A percentile compares a stretch with the other conserved stretches of the same genome.
phyloP scores from a whole-genome alignment of 2,113 vertebrate genomes.

The Hemicordylus capensis region DNA sequence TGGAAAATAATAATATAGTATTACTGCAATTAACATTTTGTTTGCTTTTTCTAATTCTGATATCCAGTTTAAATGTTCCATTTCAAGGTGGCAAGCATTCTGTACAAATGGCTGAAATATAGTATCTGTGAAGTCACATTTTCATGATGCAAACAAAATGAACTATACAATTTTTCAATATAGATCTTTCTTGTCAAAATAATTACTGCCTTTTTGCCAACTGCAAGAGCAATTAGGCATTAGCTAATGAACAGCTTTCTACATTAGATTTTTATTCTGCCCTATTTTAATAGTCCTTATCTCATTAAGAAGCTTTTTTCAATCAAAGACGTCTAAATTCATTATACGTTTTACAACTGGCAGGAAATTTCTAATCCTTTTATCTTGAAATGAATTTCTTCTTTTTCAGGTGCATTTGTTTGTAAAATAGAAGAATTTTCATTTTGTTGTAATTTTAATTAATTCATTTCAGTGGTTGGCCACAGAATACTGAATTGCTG shows the following conservation, averaged over 20 bases:
- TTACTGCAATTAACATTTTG: slow-evolving; percentile 61
- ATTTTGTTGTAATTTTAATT: slow-evolving; percentile 23
- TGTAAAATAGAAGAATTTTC: slow-evolving; percentile 12
- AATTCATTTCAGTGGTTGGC: neutral
- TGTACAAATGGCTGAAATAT: slow-evolving; percentile 24
- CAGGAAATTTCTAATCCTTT: slow-evolving; percentile 40
- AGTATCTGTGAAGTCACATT: slow-evolving; percentile 36
- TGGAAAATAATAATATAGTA: slow-evolving; percentile 50
- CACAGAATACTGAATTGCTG: slow-evolving; percentile 6
- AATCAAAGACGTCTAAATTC: slow-evolving; percentile 44
- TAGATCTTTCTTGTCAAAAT: slow-evolving; percentile 48
- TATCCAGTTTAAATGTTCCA: slow-evolving; percentile 30
- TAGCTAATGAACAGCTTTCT: slow-evolving; percentile 65
- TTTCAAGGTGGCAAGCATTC: slow-evolving; percentile 39
- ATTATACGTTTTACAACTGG: slow-evolving; percentile 11
- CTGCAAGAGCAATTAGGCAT: slow-evolving; percentile 60
- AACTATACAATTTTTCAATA: slow-evolving; percentile 41
- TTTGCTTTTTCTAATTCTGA: slow-evolving; percentile 45
- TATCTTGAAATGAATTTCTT: slow-evolving; percentile 40
- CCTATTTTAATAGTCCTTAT: slow-evolving; percentile 56
- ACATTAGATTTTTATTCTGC: slow-evolving; percentile 36
- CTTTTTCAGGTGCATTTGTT: slow-evolving; percentile 38
- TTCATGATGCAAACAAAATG: slow-evolving; percentile 16
- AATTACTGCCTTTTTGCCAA: slow-evolving; percentile 61
- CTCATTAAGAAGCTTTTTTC: slow-evolving; percentile 48